phyloP scores from a whole-genome alignment of 2,888 invertebrate genomes.

The Leptinotarsa haldemani region DNA sequence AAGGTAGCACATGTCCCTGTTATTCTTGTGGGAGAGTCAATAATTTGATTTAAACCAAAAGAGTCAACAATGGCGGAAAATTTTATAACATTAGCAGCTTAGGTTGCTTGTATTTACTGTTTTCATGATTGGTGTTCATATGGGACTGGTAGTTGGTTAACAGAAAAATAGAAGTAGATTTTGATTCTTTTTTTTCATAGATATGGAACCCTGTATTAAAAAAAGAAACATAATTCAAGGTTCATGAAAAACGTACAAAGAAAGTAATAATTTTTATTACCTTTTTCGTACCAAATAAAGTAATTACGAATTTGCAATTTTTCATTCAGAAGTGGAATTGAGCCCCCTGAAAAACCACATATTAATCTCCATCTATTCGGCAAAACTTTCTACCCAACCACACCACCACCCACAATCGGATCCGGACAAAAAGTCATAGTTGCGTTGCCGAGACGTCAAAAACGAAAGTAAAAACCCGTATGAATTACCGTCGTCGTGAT shows the following conservation, averaged over 20 bases:
- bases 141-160: too few species aligned
- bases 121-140: too few species aligned
- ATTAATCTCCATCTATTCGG: neutral
- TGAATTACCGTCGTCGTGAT: conserved; percentile 26
- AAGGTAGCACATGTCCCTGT: too few species aligned
- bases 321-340: neutral
- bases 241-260: neutral
- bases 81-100: too few species aligned
- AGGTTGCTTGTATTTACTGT: too few species aligned
- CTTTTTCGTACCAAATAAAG: neutral
- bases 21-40: too few species aligned
- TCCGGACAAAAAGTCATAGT: neutral
- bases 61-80: too few species aligned
- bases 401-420: conserved; percentile 2
- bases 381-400: neutral
- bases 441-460: conserved; percentile 1
- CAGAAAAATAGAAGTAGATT: too few species aligned
- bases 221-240: neutral
- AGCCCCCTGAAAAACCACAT: neutral
- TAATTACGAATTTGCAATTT: neutral
- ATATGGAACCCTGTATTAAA: too few species aligned
- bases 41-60: too few species aligned
- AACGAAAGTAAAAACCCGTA: conserved; percentile 20
- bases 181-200: too few species aligned
- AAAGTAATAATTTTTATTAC: too few species aligned